These are phyloP conservation scores for Drosophila elegans DNA, from an alignment of 1,140 invertebrate species.

Conservation along the genomic window DNA sequence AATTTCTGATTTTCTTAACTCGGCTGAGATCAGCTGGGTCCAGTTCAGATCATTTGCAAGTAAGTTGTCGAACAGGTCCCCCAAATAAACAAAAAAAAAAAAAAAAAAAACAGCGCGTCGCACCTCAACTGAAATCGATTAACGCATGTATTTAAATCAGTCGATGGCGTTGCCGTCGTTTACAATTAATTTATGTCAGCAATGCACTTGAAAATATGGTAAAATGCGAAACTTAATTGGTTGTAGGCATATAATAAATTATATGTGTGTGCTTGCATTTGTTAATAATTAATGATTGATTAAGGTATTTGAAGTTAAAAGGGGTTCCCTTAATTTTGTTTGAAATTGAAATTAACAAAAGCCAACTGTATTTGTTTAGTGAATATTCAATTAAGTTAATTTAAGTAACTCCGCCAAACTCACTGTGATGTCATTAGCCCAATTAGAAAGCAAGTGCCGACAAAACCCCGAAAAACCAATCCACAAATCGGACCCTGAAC, in stretches of 20 bases:
- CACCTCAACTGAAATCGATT: constrained; percentile 43
- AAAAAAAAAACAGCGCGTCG: constrained; percentile 19
- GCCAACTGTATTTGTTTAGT: too few species aligned
- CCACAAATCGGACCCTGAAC: constrained; percentile 21
- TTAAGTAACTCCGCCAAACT: constrained; percentile 21
- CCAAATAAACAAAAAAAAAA: constrained; percentile 17
- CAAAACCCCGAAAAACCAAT: constrained; percentile 8
- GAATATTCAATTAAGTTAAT: too few species aligned
- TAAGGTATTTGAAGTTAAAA: neutral
- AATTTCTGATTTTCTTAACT: constrained; percentile 12
- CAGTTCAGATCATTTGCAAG: constrained; percentile 39
- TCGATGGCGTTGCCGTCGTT: constrained; percentile 29
- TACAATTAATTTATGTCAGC: constrained; percentile 39
- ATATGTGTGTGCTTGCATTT: neutral
- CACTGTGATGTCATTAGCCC: constrained; percentile 44
- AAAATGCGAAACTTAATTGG: constrained; percentile 21
- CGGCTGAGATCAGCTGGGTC: constrained; percentile 20
- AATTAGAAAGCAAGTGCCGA: constrained; percentile 54
- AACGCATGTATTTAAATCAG: constrained; percentile 66
- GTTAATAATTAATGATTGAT: constrained; percentile 15
- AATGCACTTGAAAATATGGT: constrained; percentile 66
- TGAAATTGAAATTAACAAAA: too few species aligned
- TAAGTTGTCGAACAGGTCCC: constrained; percentile 67
- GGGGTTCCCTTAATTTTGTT: neutral
- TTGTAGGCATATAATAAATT: constrained; percentile 1